Evolutionary conservation across 2,113 vertebrate genomes (phyloP).

Genomic region (Oreochromis niloticus): DNA sequence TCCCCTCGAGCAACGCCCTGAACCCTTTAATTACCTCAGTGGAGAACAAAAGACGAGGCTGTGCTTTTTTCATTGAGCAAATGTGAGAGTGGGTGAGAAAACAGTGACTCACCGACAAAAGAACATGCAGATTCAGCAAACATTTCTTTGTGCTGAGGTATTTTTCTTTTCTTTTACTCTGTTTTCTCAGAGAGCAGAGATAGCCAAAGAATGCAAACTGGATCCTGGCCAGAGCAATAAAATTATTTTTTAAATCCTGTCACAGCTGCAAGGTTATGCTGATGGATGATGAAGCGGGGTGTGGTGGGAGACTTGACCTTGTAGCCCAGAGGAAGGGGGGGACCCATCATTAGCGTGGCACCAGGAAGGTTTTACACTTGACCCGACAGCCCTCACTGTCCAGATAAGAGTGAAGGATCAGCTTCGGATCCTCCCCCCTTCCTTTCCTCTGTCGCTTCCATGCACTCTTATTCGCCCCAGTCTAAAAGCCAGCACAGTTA

Average conservation of each 20-base stretch:
- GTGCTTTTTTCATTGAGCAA: not conserved
- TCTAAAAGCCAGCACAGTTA: not conserved
- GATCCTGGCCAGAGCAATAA: not conserved
- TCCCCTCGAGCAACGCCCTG: conserved; percentile 23
- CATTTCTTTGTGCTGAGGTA: not conserved
- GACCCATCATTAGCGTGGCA: conserved; percentile 62
- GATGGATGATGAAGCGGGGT: conserved; percentile 38
- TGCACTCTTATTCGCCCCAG: not conserved
- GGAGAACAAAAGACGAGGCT: not conserved
- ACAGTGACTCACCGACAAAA: not conserved
- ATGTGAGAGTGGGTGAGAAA: not conserved
- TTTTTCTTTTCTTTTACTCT: not conserved
- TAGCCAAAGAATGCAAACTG: conserved; percentile 1
- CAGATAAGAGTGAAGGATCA: conserved; percentile 71
- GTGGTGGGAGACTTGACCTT: conserved; percentile 52
- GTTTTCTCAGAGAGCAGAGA: not conserved
- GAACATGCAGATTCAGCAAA: conserved; percentile 38
- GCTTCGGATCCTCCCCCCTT: conserved; percentile 10
- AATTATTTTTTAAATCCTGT: conserved; percentile 13
- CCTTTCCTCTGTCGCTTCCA: not conserved
- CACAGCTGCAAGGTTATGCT: conserved; percentile 25
- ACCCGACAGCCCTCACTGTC: conserved; percentile 49
- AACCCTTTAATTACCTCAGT: conserved; percentile 40
- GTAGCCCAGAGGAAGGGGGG: conserved; percentile 17
- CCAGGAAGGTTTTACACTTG: conserved; percentile 64